phyloP scores from a whole-genome alignment of 2,113 vertebrate genomes.

The Pteronura brasiliensis region DNA sequence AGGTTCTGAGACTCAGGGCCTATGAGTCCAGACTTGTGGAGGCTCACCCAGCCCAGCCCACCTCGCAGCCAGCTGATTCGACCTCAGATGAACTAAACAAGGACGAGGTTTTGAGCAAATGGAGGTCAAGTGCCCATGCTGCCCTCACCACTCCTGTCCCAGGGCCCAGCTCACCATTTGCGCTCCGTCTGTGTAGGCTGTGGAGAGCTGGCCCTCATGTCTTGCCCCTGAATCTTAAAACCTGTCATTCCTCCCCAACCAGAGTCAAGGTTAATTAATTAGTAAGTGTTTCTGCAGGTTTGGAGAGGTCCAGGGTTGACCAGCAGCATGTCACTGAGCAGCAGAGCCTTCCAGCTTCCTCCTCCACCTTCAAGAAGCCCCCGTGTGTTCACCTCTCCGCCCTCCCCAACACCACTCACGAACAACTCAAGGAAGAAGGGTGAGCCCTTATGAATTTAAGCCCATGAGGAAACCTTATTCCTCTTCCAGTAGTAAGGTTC shows the following conservation, averaged over 20 bases:
- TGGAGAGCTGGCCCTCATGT: not conserved
- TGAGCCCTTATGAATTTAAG: not conserved
- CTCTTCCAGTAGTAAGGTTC: not conserved
- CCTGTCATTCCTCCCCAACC: not conserved
- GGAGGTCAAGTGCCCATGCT: no score
- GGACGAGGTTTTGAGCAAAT: not conserved
- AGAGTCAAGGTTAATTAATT: not conserved
- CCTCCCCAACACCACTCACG: fast-evolving
- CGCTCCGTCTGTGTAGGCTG: not conserved
- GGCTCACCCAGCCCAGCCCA: not conserved
- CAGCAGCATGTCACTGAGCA: not conserved
- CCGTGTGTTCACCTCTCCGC: not conserved
- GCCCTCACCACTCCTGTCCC: not conserved
- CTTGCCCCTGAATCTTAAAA: not conserved
- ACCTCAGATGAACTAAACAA: not conserved
- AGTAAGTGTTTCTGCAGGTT: not conserved
- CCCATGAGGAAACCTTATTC: no score
- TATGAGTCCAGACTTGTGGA: not conserved
- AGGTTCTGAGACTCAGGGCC: not conserved
- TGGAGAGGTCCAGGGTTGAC: not conserved
- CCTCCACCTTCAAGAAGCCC: not conserved
- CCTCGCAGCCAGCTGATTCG: not conserved
- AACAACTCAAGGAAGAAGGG: not conserved
- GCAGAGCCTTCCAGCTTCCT: not conserved
- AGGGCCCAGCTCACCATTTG: not conserved